Evolutionary conservation across 2,113 vertebrate genomes (phyloP).

Genomic region (Herpetotheres cachinnans): DNA sequence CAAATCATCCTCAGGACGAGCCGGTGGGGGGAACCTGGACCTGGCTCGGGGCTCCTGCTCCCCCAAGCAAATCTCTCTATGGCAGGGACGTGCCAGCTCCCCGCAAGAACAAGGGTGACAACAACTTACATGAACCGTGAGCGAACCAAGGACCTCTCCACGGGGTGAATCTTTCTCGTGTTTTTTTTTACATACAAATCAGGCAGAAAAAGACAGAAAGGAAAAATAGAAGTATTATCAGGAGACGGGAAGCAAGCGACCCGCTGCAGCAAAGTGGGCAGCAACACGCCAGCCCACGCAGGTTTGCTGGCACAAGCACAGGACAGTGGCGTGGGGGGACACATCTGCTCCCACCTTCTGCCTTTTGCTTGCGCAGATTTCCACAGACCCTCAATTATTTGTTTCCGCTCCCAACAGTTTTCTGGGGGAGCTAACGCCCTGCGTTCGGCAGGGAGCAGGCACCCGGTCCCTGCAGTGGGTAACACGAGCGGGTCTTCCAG

Average conservation of each 20-base stretch:
- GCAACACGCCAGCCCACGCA: background rate
- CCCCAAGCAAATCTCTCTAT: background rate
- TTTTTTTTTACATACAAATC: background rate
- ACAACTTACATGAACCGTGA: background rate
- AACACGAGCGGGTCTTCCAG: background rate
- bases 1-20: background rate
- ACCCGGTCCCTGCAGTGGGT: background rate
- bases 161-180: rapidly evolving
- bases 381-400: background rate
- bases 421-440: background rate
- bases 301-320: background rate
- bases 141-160: background rate
- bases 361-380: background rate
- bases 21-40: background rate
- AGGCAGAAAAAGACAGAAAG: background rate
- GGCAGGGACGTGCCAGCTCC: background rate
- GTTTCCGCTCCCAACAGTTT: background rate
- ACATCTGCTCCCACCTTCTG: background rate
- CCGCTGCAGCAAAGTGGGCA: background rate
- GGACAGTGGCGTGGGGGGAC: rapidly evolving
- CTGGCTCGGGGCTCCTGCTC: background rate
- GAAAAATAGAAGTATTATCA: background rate
- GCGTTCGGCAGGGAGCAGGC: background rate
- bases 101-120: background rate
- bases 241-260: background rate